Evolutionary conservation across 2,888 invertebrate species (phyloP), one percentile per base, ranked within the genome.

Genomic region (Caenorhabditis doughertyi): DNA sequence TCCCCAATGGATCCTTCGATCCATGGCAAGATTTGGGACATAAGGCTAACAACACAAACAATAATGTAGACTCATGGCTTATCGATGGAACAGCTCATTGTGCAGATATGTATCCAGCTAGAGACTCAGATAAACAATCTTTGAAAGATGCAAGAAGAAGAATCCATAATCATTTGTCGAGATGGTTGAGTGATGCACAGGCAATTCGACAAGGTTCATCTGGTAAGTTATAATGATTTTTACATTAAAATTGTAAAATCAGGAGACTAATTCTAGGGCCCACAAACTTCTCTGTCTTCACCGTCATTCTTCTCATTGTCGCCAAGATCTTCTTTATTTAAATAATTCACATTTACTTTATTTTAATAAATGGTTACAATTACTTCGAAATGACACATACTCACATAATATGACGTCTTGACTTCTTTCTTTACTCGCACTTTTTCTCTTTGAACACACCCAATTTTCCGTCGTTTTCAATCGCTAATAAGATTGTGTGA

Each of bases 61-160:
- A 79, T n/a, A 80, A 80, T 39, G 83, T 86, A 2, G 86, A 85
- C 44, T 84, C 85, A n/a, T 86, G 85, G 81, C 27, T 83, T 18
- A 86, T 86, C 23, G 51, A 85, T n/a, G 83, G 80, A 27, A 88
- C 87, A 27, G 89, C 89, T 42, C 89, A 89, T 64, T 89, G 89
- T 76, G 87, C 86, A 1, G 87, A 89, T 55, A 89, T 89, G 87
- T 89, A 89, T 71, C 85, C 87, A 11, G 79, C 84, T 5, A 65
- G 79, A 27, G 76, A 79, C 21, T 35, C 56, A 4, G 87, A 87
- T 32, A 53, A 23, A 0, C 81, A 71, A 35, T 76, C 72, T 7
- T 56, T 87, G 56, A 83, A 65, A 18, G 83, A 81, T 62, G 87
- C 81, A 0, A 67, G 87, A 21, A 2, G 11, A 3, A 39, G 79